Conservation (phyloP, 1,140 invertebrate genomes). For the Euura lappo region DNA sequence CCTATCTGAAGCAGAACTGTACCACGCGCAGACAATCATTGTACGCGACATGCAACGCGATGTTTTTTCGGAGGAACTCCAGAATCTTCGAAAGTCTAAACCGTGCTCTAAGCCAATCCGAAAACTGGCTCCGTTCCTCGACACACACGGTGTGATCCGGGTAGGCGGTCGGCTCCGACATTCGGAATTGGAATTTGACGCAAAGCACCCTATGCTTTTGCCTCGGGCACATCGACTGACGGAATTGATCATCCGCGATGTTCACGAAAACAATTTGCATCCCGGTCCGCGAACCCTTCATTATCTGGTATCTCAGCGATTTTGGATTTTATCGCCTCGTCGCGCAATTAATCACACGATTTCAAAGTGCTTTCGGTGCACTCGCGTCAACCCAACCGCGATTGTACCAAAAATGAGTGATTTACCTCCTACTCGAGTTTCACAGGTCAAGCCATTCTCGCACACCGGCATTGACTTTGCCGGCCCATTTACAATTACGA, state of each 20-base stretch:
- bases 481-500: slow-evolving; percentile 42
- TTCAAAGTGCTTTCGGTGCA: slow-evolving; percentile 36
- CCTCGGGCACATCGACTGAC: slow-evolving; percentile 21
- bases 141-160: slow-evolving; percentile 21
- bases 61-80: background rate
- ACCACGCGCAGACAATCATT: background rate
- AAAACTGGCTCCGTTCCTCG: slow-evolving; percentile 17
- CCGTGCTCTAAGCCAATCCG: background rate
- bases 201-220: slow-evolving; percentile 28
- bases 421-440: slow-evolving; percentile 33
- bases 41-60: background rate
- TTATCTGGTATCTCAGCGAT: slow-evolving; percentile 22
- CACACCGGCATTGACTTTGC: slow-evolving; percentile 50
- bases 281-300: slow-evolving; percentile 38
- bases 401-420: slow-evolving; percentile 40
- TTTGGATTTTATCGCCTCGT: slow-evolving; percentile 33
- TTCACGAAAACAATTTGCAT: slow-evolving; percentile 43
- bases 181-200: slow-evolving; percentile 15
- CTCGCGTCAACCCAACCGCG: slow-evolving; percentile 25
- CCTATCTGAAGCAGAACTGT: background rate
- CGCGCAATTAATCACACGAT: slow-evolving; percentile 13
- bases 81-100: background rate
- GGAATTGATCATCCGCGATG: slow-evolving; percentile 29
- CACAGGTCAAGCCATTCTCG: slow-evolving; percentile 37
- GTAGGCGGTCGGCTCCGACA: slow-evolving; percentile 29